Percentiles rank a stretch among this genome's conserved stretches.
Conservation (phyloP, 2,797 vertebrate species). For the Platyrinchus mystaceus region DNA sequence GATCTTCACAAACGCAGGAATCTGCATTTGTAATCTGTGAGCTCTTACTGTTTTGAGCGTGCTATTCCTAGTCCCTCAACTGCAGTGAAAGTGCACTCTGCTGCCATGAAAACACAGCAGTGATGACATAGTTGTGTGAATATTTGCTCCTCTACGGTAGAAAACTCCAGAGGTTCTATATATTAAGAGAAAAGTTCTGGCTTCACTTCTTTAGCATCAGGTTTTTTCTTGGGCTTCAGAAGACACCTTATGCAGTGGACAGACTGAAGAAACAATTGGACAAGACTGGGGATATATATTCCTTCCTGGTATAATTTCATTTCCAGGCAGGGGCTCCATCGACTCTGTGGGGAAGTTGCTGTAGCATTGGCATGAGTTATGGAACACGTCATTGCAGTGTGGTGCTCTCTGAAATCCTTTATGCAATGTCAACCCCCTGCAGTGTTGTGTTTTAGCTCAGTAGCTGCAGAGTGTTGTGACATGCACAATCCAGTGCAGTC, state of each 20-base stretch:
- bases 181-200: neutral
- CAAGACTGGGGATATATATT: neutral
- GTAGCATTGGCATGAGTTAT: neutral
- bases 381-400: neutral
- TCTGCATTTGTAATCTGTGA: neutral
- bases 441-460: rapidly evolving
- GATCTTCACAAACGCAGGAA: neutral
- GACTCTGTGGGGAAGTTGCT: neutral
- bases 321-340: neutral
- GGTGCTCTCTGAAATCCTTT: neutral
- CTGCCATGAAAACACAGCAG: neutral
- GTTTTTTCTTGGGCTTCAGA: neutral
- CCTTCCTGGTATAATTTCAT: neutral
- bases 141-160: neutral
- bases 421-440: neutral
- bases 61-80: neutral
- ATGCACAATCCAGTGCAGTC: neutral
- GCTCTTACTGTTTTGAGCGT: neutral
- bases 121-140: neutral
- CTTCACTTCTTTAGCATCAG: neutral
- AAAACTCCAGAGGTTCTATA: neutral
- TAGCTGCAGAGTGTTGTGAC: neutral
- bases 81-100: neutral
- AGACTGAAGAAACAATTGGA: neutral
- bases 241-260: neutral